Conservation (phyloP, 2,113 vertebrate genomes). For the Nerophis ophidion region DNA sequence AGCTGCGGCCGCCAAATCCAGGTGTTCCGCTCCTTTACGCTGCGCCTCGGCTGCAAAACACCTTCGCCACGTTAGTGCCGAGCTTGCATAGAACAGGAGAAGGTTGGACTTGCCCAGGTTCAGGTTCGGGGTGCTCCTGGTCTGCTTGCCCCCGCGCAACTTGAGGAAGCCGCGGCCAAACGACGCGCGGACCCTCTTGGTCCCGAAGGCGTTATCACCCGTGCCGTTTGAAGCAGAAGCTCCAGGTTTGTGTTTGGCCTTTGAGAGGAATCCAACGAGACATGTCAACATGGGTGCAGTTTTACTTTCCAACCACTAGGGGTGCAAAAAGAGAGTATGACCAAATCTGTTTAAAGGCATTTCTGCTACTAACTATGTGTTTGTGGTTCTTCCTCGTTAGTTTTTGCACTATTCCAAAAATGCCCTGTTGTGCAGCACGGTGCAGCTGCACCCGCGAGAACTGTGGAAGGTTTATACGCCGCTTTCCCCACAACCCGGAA, state of each 20-base stretch:
- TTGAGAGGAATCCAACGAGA: not conserved
- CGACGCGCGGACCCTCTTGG: conserved; percentile 82
- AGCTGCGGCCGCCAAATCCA: conserved; percentile 79
- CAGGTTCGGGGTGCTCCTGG: conserved; percentile 79
- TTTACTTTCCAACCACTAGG: conserved; percentile 15
- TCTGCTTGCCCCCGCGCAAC: conserved; percentile 83
- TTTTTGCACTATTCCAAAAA: no score
- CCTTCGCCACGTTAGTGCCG: not conserved
- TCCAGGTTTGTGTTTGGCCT: conserved; percentile 33
- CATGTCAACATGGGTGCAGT: not conserved
- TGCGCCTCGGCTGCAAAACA: conserved; percentile 77
- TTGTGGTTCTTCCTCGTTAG: no score
- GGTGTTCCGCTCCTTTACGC: conserved; percentile 79
- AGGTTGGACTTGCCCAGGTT: conserved; percentile 69
- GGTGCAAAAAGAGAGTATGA: no score
- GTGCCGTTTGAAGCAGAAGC: conserved; percentile 15
- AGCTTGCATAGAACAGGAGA: not conserved
- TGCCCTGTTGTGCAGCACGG: no score
- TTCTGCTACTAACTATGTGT: no score
- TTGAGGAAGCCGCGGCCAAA: conserved; percentile 95
- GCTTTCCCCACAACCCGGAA: no score
- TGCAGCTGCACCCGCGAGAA: no score
- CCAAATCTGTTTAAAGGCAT: no score
- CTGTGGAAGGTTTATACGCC: no score
- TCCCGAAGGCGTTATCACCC: conserved; percentile 77